Evolutionary conservation across 1,140 invertebrate genomes (phyloP), one percentile per base, ranked within the genome.

Genomic region (Brachionus plicatilis): DNA sequence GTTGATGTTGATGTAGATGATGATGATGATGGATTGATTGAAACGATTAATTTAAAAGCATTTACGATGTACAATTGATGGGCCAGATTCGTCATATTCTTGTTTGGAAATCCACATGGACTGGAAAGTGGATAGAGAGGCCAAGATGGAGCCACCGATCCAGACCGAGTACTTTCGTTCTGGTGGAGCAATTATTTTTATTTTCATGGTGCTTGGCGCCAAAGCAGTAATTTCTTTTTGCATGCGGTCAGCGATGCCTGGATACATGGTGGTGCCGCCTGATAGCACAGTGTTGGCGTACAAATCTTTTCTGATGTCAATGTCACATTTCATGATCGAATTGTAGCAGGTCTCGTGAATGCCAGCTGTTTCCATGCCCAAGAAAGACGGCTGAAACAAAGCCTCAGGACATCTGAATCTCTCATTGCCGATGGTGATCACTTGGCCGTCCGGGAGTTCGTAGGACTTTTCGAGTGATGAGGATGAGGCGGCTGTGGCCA

Each of bases 11-110:
- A 37, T 37, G 33, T 0, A 14, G 45, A 47, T 47, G 45, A 0
- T 7, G 33, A 37, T 7, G 45, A 47, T 47, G 45, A 14, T 47
- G 45, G 45, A 47, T 47, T 47, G 14, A 47, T 47, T 12, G 45
- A 11, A 14, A 12, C 14, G 14, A 47, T 47, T 47, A 47, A 56
- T 78, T 94, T 95, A 95, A 93, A 95, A 95, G 92, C 95, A 95
- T 91, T 95, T 95, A 91, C 94, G 93, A 93, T 96, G 95, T 86
- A 96, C 95, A 90, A 96, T 96, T 85, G 93, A 94, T 86, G 95
- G 95, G 86, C 95, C 95, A 87, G 94, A 95, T 90, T 96, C 95
- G 91, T 96, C 95, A 91, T 96, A 96, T 89, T 96, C 95, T 90
- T 96, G 94, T 90, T 96, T 96, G 88, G 94, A 94, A 91, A 97